Percentiles rank a stretch among this genome's conserved stretches.
Conservation (phyloP, 2,113 vertebrate genomes). For the Lontra canadensis region DNA sequence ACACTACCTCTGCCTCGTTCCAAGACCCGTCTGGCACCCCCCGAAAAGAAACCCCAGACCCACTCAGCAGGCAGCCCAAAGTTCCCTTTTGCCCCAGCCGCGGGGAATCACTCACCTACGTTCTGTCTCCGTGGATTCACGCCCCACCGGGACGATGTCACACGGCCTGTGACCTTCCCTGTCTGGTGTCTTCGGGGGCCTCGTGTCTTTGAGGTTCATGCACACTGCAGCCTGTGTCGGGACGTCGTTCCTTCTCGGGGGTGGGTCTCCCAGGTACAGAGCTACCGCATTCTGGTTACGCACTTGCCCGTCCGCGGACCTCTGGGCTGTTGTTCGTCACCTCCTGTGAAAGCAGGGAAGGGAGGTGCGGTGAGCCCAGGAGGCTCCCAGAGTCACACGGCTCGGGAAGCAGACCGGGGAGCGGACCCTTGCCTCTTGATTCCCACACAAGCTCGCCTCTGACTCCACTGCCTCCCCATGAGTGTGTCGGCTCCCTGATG, state of each 20-base stretch:
- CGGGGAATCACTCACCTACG: neutral
- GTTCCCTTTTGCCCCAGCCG: neutral
- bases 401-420: neutral
- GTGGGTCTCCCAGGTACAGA: too few relatives aligned
- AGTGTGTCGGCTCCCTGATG: neutral
- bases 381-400: neutral
- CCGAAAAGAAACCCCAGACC: neutral
- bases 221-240: fast-evolving
- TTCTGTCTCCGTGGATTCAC: neutral
- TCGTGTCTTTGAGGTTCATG: neutral
- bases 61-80: neutral
- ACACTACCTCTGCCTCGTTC: neutral
- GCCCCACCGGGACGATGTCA: neutral
- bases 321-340: neutral
- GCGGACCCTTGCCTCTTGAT: neutral
- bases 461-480: too few relatives aligned
- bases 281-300: neutral
- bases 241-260: neutral
- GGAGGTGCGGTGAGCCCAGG: neutral
- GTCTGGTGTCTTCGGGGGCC: neutral
- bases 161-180: fast-evolving
- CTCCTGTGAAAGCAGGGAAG: neutral
- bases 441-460: neutral
- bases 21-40: neutral
- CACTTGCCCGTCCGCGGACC: too few relatives aligned